Evolutionary conservation across 2,888 invertebrate species (phyloP).

Genomic region (Dinocampus coccinellae): DNA sequence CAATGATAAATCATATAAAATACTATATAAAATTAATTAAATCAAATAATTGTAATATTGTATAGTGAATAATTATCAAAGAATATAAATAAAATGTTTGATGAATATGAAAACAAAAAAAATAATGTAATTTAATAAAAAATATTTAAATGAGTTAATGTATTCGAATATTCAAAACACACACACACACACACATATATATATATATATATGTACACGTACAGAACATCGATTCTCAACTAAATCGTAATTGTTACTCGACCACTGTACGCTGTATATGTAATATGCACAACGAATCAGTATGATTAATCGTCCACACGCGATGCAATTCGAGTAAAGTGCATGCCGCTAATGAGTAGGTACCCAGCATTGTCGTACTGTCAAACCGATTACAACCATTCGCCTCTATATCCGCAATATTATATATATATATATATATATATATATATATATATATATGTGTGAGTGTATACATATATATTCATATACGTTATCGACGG

Average conservation of each 20-base stretch:
- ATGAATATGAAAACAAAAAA: no score
- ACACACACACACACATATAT: background rate
- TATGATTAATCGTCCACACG: constrained; percentile 50
- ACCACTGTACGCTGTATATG: constrained; percentile 35
- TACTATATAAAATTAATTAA: no score
- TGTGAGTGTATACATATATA: background rate
- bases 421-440: background rate
- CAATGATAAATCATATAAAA: no score
- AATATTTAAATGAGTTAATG: background rate
- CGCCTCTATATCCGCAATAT: constrained; percentile 11
- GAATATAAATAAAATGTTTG: no score
- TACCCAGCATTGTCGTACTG: constrained; percentile 45
- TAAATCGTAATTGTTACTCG: constrained; percentile 45
- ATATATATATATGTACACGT: background rate
- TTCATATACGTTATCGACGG: constrained; percentile 28
- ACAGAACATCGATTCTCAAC: constrained; percentile 41
- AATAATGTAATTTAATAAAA: no score
- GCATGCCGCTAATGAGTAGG: constrained; percentile 48
- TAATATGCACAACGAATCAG: constrained; percentile 49
- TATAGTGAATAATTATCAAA: no score
- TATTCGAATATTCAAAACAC: background rate
- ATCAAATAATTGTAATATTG: no score
- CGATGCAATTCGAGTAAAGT: constrained; percentile 49
- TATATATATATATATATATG: background rate
- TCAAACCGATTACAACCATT: constrained; percentile 39